phyloP scores from a whole-genome alignment of 2,797 vertebrate genomes.

The Hippoglossus hippoglossus region DNA sequence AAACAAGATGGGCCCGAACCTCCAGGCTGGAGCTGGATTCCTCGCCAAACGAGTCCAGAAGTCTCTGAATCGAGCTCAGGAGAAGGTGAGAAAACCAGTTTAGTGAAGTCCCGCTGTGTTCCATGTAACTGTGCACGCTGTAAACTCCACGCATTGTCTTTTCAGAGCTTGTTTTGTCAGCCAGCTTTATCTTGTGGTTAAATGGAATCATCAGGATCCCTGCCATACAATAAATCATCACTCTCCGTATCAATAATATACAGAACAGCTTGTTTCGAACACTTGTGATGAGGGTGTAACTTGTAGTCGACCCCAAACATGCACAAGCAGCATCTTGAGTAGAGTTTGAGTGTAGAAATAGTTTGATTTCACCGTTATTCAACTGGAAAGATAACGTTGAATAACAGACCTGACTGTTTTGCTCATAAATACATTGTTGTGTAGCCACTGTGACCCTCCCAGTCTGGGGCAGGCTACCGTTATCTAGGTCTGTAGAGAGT shows the following conservation, averaged over 20 bases:
- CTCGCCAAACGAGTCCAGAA: conserved; percentile 94
- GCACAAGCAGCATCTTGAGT: no score
- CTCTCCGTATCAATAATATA: not conserved
- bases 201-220: no score
- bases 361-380: not conserved
- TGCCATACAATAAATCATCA: no score
- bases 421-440: not conserved
- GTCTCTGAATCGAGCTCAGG: conserved; percentile 91
- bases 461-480: not conserved
- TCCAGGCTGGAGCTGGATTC: conserved; percentile 90
- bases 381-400: not conserved
- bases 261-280: not conserved
- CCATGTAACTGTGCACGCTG: not conserved
- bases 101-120: no score
- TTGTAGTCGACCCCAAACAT: not conserved
- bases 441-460: not conserved
- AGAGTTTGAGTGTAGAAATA: no score
- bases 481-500: not conserved
- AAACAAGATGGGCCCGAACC: conserved; percentile 82
- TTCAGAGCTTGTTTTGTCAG: no score
- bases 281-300: not conserved
- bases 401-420: not conserved
- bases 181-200: no score
- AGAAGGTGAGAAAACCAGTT: conserved; percentile 87
- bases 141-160: no score